Base-by-base conservation (phyloP, 1,140 invertebrate species). In the Pectinophora gossypiella region DNA sequence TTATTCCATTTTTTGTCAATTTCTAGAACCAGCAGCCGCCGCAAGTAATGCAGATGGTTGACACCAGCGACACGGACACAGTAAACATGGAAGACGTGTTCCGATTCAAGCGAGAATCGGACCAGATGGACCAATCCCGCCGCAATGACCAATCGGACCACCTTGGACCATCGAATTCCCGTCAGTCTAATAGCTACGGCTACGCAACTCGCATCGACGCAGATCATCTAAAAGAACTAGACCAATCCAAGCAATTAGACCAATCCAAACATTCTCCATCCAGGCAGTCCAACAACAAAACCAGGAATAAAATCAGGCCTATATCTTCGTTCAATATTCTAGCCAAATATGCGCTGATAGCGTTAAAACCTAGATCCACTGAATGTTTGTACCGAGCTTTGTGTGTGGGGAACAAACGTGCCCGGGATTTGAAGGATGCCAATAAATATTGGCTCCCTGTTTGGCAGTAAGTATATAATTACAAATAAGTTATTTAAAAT, bases 371-470 rank as follows among this genome's bases (percentile, higher is more conserved):
- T 66, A 88, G 23, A 64, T 89, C 69, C 13, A 76, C 45, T 72
- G 48, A 89, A 22, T 94, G 93, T 66, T 70, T 94, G n/a, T 87
- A 90, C 19, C 85, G 89, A 52, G 76, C 81, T 5, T 73, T 94
- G 1, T 94, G 92, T 65, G 81, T 91, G 32, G 91, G 92, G 22
- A 94, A 94, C 67, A 90, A 80, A 51, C 88, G 86, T 51, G 91
- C 91, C 0, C 89, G 89, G 48, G 67, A 71, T 15, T 68, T 89
- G 20, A 60, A 68, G 0, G 88, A 89, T 36, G 84, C 76, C 9
- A 89, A 89, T 35, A 89, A 89, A 69, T 89, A 92, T 57, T 92
- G 91, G 91, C 69, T 93, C 42, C 92, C 93, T 10, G 79, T 93
- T 44, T 93, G 92, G 92, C 92, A 92, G 93, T 93, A 88, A 79